Conservation (phyloP, 2,888 invertebrate genomes). For the Strigamia transsilvanica region DNA sequence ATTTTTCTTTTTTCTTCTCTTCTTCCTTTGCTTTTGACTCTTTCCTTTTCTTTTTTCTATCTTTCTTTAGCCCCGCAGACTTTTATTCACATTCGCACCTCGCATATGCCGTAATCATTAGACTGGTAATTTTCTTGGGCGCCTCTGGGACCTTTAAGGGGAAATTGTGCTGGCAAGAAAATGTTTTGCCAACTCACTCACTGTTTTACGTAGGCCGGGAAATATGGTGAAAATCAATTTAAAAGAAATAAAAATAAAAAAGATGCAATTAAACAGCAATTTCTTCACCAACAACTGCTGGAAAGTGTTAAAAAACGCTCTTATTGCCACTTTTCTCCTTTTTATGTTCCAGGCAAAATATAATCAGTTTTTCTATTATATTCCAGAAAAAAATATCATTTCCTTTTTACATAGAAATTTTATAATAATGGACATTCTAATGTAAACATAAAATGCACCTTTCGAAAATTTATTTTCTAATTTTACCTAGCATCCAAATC, state of each 20-base stretch:
- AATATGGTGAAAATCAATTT: slow-evolving; percentile 36
- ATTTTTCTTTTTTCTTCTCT: slow-evolving; percentile 6
- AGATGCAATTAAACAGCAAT: slow-evolving; percentile 30
- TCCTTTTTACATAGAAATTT: background rate
- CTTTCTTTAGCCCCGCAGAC: slow-evolving; percentile 27
- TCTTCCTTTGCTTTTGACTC: background rate
- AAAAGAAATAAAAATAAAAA: slow-evolving; percentile 23
- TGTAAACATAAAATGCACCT: no score
- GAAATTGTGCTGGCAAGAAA: slow-evolving; percentile 34
- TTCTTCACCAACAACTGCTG: background rate
- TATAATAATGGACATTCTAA: no score
- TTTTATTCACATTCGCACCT: slow-evolving; percentile 39
- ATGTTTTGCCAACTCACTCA: slow-evolving; percentile 42
- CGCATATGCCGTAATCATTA: slow-evolving; percentile 39
- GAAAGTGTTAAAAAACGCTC: background rate
- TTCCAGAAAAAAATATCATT: background rate
- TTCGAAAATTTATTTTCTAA: no score
- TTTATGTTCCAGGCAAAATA: no score
- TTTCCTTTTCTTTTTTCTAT: background rate
- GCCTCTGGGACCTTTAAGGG: slow-evolving; percentile 37
- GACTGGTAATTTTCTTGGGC: slow-evolving; percentile 38
- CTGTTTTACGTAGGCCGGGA: slow-evolving; percentile 19
- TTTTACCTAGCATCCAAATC: no score
- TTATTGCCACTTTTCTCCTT: background rate
- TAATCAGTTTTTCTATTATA: background rate